These are phyloP conservation scores for Terrapene triunguis DNA, from an alignment of 2,113 vertebrate genomes.

Conservation along the genomic window DNA sequence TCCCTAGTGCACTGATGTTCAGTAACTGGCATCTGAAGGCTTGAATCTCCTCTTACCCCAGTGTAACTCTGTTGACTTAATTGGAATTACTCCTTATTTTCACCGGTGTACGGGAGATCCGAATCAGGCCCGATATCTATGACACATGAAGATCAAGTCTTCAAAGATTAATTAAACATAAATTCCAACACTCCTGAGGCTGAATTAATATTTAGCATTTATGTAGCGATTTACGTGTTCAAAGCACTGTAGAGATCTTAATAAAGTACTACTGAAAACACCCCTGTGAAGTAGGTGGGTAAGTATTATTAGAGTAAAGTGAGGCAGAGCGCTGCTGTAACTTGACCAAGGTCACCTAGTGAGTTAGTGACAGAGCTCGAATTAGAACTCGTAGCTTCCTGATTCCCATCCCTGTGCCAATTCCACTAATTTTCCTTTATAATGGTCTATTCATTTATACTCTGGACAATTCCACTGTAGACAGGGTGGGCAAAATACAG, in stretches of 20 bases:
- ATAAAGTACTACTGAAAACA: background rate
- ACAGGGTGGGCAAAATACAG: background rate
- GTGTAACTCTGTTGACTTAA: too few species aligned
- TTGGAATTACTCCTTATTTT: too few species aligned
- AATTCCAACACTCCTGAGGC: background rate
- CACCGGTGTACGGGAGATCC: too few species aligned
- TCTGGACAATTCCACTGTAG: background rate
- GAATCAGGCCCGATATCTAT: too few species aligned
- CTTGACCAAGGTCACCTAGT: background rate
- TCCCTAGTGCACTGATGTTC: too few species aligned
- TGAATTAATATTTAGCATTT: background rate
- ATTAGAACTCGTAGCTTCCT: background rate
- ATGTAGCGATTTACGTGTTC: background rate
- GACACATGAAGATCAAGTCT: too few species aligned
- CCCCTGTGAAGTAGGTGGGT: background rate
- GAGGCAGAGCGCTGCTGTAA: background rate
- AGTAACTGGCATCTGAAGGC: too few species aligned
- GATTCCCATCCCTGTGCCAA: background rate
- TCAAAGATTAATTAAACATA: background rate
- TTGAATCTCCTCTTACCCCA: too few species aligned
- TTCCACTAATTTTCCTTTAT: background rate
- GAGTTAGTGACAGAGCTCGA: background rate
- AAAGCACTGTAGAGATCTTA: background rate
- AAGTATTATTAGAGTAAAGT: background rate
- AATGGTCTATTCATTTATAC: background rate